A percentile compares a stretch with the other conserved stretches of the same genome.
Conservation (phyloP, 2,113 vertebrate genomes). For the Psophia crepitans region DNA sequence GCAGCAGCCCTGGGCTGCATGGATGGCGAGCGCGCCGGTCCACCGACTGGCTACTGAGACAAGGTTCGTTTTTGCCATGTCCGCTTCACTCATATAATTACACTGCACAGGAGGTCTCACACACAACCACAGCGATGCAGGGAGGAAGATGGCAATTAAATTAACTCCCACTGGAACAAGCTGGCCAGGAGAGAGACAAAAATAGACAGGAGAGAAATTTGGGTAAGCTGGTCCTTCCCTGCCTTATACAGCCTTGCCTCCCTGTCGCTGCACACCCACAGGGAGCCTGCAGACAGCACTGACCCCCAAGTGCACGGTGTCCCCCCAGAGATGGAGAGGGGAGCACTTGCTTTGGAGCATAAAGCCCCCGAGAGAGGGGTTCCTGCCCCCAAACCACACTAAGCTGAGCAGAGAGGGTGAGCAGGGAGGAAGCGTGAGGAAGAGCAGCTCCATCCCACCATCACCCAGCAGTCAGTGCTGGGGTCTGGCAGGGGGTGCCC, state of each 20-base stretch:
- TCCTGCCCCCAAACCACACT: background rate
- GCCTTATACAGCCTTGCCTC: background rate
- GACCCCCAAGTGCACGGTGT: background rate
- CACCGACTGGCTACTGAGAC: fast-evolving
- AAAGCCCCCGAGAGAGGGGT: background rate
- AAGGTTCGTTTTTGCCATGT: background rate
- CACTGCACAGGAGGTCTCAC: background rate
- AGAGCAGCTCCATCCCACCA: background rate
- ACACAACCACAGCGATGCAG: background rate
- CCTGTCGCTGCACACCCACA: fast-evolving
- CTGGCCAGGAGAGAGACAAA: background rate
- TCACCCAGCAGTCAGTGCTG: too few species aligned
- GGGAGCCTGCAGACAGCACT: fast-evolving
- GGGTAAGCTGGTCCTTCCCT: background rate
- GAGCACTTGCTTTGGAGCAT: background rate
- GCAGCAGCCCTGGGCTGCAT: fast-evolving
- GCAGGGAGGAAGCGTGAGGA: fast-evolving
- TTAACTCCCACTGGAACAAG: constrained; percentile 37
- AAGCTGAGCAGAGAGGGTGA: background rate
- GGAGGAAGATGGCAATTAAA: constrained; percentile 39
- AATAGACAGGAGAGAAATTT: background rate
- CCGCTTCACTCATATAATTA: background rate
- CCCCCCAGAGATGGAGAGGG: background rate
- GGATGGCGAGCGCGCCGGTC: background rate
- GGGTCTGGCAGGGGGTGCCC: background rate